A percentile compares a stretch with the other conserved stretches of the same genome.
These are phyloP conservation scores for Ramphastos sulfuratus DNA, from an alignment of 2,113 vertebrate species.

Conservation along the genomic window DNA sequence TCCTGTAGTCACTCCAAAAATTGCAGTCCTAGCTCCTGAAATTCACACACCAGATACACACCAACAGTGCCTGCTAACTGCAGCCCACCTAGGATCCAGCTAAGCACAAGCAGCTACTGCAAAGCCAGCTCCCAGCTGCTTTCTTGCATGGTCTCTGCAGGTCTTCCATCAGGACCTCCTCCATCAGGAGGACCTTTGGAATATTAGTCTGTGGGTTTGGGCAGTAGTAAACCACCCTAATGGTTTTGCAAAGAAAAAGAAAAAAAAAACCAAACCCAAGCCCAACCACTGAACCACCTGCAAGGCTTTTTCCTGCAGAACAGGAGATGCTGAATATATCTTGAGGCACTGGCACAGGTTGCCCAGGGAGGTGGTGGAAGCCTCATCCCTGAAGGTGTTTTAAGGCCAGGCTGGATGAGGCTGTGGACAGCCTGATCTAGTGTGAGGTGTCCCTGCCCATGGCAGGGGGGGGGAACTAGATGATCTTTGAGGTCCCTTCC, in stretches of 20 bases:
- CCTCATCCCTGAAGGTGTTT: too few species aligned
- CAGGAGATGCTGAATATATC: neutral
- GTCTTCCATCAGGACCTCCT: neutral
- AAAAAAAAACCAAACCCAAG: too few species aligned
- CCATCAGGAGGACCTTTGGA: neutral
- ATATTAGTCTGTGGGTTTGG: neutral
- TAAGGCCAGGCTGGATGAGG: too few species aligned
- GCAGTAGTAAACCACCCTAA: neutral
- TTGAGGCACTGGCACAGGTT: too few species aligned
- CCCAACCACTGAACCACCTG: neutral
- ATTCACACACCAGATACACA: neutral
- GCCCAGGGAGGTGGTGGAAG: too few species aligned
- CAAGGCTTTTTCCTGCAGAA: neutral
- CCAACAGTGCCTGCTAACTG: neutral
- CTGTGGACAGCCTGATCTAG: too few species aligned
- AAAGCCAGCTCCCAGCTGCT: neutral
- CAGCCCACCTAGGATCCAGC: rapidly evolving
- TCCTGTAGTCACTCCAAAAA: neutral
- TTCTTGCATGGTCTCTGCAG: neutral
- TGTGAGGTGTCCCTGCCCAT: too few species aligned
- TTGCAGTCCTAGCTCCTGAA: neutral
- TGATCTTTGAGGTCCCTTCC: too few species aligned
- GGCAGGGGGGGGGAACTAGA: too few species aligned
- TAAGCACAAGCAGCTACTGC: neutral
- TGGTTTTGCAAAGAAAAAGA: neutral